Evolutionary conservation across 2,797 vertebrate genomes (phyloP), one percentile per base, ranked within the genome.

Genomic region (Tauraco hartlaubi): DNA sequence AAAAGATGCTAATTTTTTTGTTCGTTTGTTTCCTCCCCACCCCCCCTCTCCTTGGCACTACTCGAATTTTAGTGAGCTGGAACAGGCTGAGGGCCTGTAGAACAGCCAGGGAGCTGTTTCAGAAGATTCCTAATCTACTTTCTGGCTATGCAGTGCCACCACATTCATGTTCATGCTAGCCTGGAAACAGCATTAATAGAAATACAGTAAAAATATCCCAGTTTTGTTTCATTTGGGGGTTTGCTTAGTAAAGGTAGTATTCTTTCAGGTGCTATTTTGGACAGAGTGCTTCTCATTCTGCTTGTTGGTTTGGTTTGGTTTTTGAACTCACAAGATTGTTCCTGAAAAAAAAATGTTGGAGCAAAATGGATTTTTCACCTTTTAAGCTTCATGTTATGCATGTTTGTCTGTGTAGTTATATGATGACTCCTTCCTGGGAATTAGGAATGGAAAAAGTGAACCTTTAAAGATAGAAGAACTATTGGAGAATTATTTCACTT

Each of bases 11-110:
- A 20, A 49, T 9, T 51, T 48, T 9, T 9, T 15, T 9, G 2
- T 9, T 15, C 8, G 2, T 39, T 26, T 13, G 23, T 11, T 6
- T 44, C 16, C 17, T 35, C 21, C 11, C 1, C 4, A 1, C 12
- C 5, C 4, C 1, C 4, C 1, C 12, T 5, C 4, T 1, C 4
- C 1, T 11, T 5, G 21, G 22, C 9, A 10, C 4, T 44, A 15
- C 15, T n/a, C 73, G 44, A 54, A 28, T 77, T 88, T 63, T 43
- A 55, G 41, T 29, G 71, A 94, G 33, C 15, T 54, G n/a, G 35
- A 84, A 56, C 29, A 49, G 31, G 31, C 22, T 79, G 25, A 82
- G 23, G 33, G 33, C n/a, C 23, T 89, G 49, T 26, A 58, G 46
- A 78, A 26, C 22, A 85, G 26, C 18, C 48, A 79, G 51, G n/a